These are phyloP conservation scores for Emesis furor DNA, from an alignment of 2,888 invertebrate species.

Conservation along the genomic window DNA sequence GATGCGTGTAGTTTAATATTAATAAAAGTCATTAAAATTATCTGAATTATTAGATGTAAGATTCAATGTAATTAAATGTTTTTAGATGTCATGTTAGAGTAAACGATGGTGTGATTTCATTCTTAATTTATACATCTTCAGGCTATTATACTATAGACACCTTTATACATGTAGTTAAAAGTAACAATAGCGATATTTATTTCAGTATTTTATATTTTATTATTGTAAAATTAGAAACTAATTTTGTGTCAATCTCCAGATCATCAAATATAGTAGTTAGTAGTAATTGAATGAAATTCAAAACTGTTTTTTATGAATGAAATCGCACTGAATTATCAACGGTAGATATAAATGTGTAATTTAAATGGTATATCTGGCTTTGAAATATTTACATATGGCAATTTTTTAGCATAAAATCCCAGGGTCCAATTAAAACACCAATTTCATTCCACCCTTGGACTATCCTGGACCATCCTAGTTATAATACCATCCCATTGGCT, in stretches of 20 bases:
- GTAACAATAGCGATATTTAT: too few relatives aligned
- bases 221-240: too few relatives aligned
- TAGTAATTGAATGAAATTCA: too few relatives aligned
- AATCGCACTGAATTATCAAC: not conserved
- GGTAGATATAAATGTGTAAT: conserved; percentile 26
- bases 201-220: too few relatives aligned
- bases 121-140: not conserved
- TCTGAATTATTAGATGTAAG: conserved; percentile 58
- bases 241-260: too few relatives aligned
- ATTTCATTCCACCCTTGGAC: conserved; percentile 87
- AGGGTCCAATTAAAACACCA: conserved; percentile 91
- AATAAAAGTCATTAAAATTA: conserved; percentile 76
- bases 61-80: conserved; percentile 43
- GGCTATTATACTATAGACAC: too few relatives aligned
- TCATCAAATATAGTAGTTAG: too few relatives aligned
- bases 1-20: conserved; percentile 81
- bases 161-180: too few relatives aligned
- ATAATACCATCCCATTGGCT: conserved; percentile 14
- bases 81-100: conserved; percentile 30
- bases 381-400: conserved; percentile 50
- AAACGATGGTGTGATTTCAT: conserved; percentile 24
- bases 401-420: conserved; percentile 80
- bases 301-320: not conserved
- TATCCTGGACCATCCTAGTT: conserved; percentile 85
- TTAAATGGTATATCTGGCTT: conserved; percentile 23